These are phyloP conservation scores for Periophthalmodon schlosseri DNA, from an alignment of 2,113 vertebrate species.

Conservation along the genomic window DNA sequence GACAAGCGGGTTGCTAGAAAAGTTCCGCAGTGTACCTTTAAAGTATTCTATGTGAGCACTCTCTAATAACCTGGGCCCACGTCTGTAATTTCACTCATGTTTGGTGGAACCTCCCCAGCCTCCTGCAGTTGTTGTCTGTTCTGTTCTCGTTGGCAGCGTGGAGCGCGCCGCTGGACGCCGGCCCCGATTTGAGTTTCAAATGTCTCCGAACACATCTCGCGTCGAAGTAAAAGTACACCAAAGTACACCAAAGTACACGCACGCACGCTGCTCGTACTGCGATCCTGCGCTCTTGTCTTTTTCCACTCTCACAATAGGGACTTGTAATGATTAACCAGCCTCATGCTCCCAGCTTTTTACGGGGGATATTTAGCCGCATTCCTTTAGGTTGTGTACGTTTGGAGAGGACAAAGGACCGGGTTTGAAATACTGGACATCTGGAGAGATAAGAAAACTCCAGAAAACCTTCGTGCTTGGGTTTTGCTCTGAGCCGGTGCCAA, in stretches of 20 bases:
- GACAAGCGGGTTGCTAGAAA: too few species aligned
- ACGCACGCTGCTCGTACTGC: not conserved
- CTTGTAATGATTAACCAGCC: slow-evolving; percentile 62
- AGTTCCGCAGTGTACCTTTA: not conserved
- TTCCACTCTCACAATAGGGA: slow-evolving; percentile 19
- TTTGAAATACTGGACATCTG: not conserved
- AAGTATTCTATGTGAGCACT: too few species aligned
- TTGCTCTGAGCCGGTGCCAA: not conserved
- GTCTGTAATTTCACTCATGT: not conserved
- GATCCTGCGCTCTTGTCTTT: not conserved
- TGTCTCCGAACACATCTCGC: slow-evolving; percentile 25
- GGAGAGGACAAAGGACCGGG: not conserved
- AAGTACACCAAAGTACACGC: not conserved
- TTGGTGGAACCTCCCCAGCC: not conserved
- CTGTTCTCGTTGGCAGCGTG: slow-evolving; percentile 27
- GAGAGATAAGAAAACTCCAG: not conserved
- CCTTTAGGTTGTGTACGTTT: slow-evolving; percentile 17
- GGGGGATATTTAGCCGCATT: slow-evolving; percentile 49
- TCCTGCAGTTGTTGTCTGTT: slow-evolving; percentile 16
- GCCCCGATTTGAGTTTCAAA: slow-evolving; percentile 43
- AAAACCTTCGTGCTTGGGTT: not conserved
- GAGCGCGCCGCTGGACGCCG: slow-evolving; percentile 37
- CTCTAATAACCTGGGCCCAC: not conserved
- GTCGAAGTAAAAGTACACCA: slow-evolving; percentile 13
- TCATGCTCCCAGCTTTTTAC: slow-evolving; percentile 32